Evolutionary conservation across 2,888 invertebrate species (phyloP).

Genomic region (Yponomeuta evonymella): DNA sequence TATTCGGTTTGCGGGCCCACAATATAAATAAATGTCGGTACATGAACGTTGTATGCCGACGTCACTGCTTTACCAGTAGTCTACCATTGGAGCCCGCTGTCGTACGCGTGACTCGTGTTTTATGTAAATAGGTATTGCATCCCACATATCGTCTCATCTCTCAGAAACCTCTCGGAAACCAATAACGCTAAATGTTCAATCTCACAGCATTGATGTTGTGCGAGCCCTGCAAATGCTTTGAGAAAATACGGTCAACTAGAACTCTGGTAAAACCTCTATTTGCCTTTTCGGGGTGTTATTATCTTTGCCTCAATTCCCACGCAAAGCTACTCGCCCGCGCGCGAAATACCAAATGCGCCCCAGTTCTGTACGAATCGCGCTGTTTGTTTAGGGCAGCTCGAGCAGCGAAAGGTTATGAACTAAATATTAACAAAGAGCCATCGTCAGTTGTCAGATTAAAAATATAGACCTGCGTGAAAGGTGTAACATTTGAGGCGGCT

Average conservation of each 20-base stretch:
- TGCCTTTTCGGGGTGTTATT: conserved; percentile 68
- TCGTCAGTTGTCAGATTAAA: conserved; percentile 37
- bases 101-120: conserved; percentile 41
- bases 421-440: conserved; percentile 58
- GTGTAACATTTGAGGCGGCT: conserved; percentile 37
- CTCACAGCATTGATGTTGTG: conserved; percentile 49
- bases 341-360: conserved; percentile 74
- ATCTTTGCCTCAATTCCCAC: conserved; percentile 67
- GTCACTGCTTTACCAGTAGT: conserved; percentile 36
- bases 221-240: conserved; percentile 61
- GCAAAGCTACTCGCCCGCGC: conserved; percentile 65
- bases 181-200: conserved; percentile 53
- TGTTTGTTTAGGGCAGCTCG: conserved; percentile 68
- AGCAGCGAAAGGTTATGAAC: conserved; percentile 59
- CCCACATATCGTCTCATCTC: conserved; percentile 32
- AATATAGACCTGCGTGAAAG: conserved; percentile 38
- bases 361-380: conserved; percentile 63
- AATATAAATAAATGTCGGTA: conserved; percentile 55
- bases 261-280: conserved; percentile 64
- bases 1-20: conserved; percentile 63
- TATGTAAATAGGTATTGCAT: conserved; percentile 52
- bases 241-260: conserved; percentile 65
- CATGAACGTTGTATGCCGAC: conserved; percentile 29
- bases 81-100: conserved; percentile 43
- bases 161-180: conserved; percentile 34